Evolutionary conservation across 2,797 vertebrate species (phyloP).

Genomic region (Rhynchonycteris naso): DNA sequence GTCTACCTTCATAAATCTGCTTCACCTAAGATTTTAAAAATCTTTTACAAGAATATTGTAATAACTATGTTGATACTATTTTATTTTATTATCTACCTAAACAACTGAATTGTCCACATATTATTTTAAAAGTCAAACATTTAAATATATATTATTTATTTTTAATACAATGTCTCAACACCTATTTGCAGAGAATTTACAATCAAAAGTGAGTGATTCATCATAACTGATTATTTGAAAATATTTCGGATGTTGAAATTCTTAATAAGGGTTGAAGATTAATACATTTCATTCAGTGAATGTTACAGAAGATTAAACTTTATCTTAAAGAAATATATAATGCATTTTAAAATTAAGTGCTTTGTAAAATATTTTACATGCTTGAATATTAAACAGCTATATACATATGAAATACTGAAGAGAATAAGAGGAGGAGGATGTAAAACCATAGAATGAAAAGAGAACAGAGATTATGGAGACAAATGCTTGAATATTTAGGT

Average conservation of each 20-base stretch:
- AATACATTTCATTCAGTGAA: neutral
- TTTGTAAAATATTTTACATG: neutral
- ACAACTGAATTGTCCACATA: neutral
- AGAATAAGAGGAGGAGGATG: neutral
- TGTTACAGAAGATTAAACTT: neutral
- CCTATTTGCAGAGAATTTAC: neutral
- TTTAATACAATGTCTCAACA: neutral
- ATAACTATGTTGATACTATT: neutral
- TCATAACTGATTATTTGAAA: neutral
- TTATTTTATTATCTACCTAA: neutral
- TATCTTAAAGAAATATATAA: neutral
- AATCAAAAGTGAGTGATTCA: neutral
- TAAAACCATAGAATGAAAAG: neutral
- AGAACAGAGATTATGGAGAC: neutral
- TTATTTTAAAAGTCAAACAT: no score
- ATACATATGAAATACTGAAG: conserved; percentile 10
- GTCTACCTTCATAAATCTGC: neutral
- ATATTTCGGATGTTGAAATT: neutral
- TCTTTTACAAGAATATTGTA: neutral
- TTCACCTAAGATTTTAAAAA: conserved; percentile 42
- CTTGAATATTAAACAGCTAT: neutral
- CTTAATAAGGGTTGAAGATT: neutral
- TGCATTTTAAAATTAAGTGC: neutral
- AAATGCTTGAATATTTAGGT: neutral
- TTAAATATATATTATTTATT: no score